Conservation (phyloP, 2,113 vertebrate genomes). For the Heterocephalus glaber region DNA sequence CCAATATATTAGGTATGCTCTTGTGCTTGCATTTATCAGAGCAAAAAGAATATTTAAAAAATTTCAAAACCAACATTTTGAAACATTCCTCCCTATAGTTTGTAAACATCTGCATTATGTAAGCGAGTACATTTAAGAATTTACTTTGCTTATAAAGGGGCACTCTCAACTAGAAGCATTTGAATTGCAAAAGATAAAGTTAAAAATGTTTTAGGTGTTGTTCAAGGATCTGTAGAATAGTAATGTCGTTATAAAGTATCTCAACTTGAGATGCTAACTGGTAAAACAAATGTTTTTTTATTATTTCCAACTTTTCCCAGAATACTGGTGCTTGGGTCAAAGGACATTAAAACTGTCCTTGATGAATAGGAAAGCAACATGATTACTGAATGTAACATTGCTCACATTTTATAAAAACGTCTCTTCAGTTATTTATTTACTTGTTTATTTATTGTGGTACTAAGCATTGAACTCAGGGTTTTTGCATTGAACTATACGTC, state of each 20-base stretch:
- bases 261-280: neutral
- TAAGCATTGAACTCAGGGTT: neutral
- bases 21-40: neutral
- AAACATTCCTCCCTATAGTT: neutral
- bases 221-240: constrained; percentile 33
- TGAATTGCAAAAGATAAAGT: constrained; percentile 46
- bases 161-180: neutral
- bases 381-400: neutral
- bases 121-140: constrained; percentile 13
- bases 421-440: neutral
- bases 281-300: neutral
- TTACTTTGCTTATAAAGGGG: constrained; percentile 14
- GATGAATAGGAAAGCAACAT: constrained; percentile 2
- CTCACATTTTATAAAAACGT: neutral
- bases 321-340: neutral
- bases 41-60: neutral
- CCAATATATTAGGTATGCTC: neutral
- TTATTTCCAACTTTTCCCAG: neutral
- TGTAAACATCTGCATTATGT: constrained; percentile 20
- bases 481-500: neutral
- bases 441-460: neutral
- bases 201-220: constrained; percentile 39
- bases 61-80: constrained; percentile 21
- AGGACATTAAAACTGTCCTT: constrained; percentile 1
- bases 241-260: neutral